Evolutionary conservation across 2,888 invertebrate species (phyloP).

Genomic region (Cheilosia variabilis): DNA sequence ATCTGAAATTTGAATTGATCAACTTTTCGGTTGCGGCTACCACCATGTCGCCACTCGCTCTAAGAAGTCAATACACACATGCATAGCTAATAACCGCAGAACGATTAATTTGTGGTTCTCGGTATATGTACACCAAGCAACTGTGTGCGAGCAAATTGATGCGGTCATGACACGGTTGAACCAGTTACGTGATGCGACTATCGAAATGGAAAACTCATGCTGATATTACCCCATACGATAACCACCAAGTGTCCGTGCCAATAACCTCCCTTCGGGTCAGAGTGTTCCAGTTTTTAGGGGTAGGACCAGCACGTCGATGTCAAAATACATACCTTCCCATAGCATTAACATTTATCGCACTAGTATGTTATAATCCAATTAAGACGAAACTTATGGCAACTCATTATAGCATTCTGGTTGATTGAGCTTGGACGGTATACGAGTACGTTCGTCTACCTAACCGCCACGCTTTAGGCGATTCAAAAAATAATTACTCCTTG

Average conservation of each 20-base stretch:
- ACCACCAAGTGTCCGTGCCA: constrained; percentile 39
- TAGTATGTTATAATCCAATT: constrained; percentile 66
- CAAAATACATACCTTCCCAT: background rate
- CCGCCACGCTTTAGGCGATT: constrained; percentile 31
- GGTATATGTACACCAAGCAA: constrained; percentile 11
- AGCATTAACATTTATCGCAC: constrained; percentile 28
- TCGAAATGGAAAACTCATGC: constrained; percentile 50
- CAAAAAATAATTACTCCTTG: constrained; percentile 48
- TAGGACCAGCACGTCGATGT: constrained; percentile 17
- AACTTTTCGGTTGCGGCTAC: constrained; percentile 10
- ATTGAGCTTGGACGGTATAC: constrained; percentile 32
- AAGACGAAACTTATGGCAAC: constrained; percentile 53
- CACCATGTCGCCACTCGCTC: background rate
- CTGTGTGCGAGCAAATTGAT: constrained; percentile 49
- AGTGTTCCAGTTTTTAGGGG: constrained; percentile 20
- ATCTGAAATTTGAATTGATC: constrained; percentile 19
- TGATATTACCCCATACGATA: constrained; percentile 13
- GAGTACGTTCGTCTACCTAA: background rate
- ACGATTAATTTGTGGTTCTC: constrained; percentile 56
- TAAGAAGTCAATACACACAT: constrained; percentile 11
- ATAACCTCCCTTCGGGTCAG: constrained; percentile 34
- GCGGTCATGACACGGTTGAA: constrained; percentile 68
- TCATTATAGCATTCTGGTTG: constrained; percentile 58
- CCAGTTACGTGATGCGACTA: constrained; percentile 68
- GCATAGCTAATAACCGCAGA: constrained; percentile 59